Evolutionary conservation across 1,140 invertebrate genomes (phyloP).

Genomic region (Cheumatopsyche charites): DNA sequence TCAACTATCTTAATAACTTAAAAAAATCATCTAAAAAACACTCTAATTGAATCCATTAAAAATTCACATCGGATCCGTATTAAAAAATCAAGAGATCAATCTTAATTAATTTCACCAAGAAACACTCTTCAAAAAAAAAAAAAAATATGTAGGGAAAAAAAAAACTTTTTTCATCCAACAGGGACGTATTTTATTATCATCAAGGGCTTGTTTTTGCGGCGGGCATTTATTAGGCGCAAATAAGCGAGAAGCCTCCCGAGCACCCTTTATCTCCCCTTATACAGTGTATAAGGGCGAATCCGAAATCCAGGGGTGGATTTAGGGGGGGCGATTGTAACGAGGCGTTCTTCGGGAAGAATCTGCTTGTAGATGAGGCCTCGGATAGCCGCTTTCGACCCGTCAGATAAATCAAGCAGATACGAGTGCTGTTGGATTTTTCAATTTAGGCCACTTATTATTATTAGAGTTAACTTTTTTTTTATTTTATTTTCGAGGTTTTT

Average conservation of each 20-base stretch:
- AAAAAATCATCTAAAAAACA: no score
- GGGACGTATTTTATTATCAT: slow-evolving; percentile 32
- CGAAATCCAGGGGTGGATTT: neutral
- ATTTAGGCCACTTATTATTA: no score
- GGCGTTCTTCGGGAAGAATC: slow-evolving; percentile 22
- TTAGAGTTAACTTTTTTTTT: no score
- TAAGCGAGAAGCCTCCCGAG: neutral
- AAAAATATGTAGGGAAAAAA: neutral
- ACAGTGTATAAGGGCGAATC: no score
- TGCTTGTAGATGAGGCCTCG: slow-evolving; percentile 27
- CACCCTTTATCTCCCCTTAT: no score
- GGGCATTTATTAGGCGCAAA: slow-evolving; percentile 34
- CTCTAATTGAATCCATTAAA: no score
- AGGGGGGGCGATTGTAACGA: slow-evolving; percentile 19
- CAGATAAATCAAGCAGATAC: slow-evolving; percentile 32
- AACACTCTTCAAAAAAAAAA: slow-evolving; percentile 8
- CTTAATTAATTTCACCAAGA: no score
- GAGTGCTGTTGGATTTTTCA: no score
- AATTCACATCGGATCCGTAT: no score
- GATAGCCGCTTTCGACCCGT: slow-evolving; percentile 26
- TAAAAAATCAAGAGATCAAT: no score
- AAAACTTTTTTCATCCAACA: neutral
- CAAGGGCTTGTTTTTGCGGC: slow-evolving; percentile 28
- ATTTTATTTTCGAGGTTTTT: no score
- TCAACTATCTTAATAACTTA: no score